Conservation (phyloP, 2,888 invertebrate genomes). For the Chaitophorus viminalis region DNA sequence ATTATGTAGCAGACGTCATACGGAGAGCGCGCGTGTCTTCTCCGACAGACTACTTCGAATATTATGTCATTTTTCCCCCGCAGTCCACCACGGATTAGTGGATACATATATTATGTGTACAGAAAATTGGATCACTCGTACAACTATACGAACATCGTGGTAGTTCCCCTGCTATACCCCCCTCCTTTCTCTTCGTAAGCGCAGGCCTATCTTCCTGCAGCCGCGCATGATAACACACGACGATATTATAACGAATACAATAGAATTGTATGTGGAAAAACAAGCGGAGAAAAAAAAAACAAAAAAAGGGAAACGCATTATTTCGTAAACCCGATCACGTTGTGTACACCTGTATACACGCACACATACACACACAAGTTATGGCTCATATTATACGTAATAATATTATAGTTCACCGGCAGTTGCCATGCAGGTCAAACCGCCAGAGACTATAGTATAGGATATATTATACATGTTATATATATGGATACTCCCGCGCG, state of each 20-base stretch:
- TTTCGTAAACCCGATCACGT: conserved; percentile 43
- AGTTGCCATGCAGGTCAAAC: conserved; percentile 32
- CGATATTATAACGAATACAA: background rate
- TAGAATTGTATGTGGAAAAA: background rate
- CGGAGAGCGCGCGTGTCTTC: background rate
- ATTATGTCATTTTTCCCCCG: background rate
- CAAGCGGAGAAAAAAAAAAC: background rate
- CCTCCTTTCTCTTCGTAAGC: no score
- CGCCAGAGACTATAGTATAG: background rate
- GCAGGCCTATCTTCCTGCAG: no score
- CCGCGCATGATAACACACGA: background rate
- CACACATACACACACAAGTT: background rate
- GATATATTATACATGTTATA: no score
- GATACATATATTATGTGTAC: background rate
- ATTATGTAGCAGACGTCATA: conserved; percentile 24
- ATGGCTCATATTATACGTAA: no score
- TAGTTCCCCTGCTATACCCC: no score
- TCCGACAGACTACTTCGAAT: background rate
- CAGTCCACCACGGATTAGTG: background rate
- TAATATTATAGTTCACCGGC: conserved; percentile 22
- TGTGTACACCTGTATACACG: background rate
- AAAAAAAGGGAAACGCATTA: conserved; percentile 32
- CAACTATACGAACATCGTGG: no score
- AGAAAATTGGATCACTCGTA: no score
- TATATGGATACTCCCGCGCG: background rate